A percentile compares a stretch with the other conserved stretches of the same genome.
These are phyloP conservation scores for Labeo catla DNA, from an alignment of 2,113 vertebrate genomes.

Conservation along the genomic window DNA sequence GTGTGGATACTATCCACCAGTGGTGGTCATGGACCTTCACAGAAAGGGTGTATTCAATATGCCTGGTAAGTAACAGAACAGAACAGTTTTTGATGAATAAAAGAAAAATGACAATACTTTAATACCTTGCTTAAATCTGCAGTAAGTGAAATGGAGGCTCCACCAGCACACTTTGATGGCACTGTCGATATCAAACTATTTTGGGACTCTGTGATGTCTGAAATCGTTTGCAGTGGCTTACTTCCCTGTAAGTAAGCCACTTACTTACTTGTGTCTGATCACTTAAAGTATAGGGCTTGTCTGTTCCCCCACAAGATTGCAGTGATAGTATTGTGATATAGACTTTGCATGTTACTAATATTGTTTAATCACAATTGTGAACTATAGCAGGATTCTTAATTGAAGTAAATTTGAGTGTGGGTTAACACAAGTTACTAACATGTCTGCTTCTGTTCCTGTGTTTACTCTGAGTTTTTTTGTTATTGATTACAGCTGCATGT, in stretches of 20 bases:
- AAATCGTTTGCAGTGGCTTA: conserved; percentile 6
- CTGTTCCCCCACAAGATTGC: no score
- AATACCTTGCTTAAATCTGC: conserved; percentile 8
- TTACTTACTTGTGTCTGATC: background rate
- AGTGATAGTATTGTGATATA: no score
- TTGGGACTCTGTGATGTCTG: conserved; percentile 11
- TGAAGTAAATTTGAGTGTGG: no score
- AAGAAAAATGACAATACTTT: conserved; percentile 2
- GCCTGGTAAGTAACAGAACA: conserved; percentile 34
- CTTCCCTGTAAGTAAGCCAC: background rate
- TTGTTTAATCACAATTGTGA: no score
- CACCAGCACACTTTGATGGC: conserved; percentile 24
- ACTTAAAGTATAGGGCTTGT: no score
- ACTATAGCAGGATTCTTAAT: no score
- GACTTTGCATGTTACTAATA: no score
- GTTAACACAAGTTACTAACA: no score
- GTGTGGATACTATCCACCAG: conserved; percentile 36
- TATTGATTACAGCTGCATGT: background rate
- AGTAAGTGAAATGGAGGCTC: conserved; percentile 32
- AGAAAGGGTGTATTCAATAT: conserved; percentile 37
- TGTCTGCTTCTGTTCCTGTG: no score
- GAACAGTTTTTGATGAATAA: background rate
- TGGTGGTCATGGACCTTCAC: conserved; percentile 37
- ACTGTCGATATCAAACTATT: conserved; percentile 13
- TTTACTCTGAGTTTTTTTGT: background rate